Percentiles rank a stretch among this genome's conserved stretches.
Evolutionary conservation across 2,113 vertebrate genomes (phyloP).

Genomic region (Leptobrachium ailaonicum): DNA sequence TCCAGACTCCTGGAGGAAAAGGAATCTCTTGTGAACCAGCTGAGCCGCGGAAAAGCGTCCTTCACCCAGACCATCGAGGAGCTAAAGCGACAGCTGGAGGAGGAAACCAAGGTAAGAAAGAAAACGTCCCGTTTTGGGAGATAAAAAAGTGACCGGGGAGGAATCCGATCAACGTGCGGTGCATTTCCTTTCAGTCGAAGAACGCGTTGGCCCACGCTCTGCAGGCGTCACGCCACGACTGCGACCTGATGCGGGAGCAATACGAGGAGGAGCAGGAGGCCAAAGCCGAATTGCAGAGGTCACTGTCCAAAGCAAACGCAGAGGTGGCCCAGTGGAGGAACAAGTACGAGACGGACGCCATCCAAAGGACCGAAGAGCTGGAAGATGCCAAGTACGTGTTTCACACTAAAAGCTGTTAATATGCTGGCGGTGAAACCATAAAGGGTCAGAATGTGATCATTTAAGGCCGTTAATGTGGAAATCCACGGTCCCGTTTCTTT

Average conservation of each 20-base stretch:
- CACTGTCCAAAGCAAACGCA: conserved; percentile 84
- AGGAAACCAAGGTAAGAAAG: conserved; percentile 83
- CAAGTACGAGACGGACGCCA: conserved; percentile 91
- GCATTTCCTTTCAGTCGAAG: conserved; percentile 73
- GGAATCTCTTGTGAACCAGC: conserved; percentile 83
- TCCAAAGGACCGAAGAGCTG: conserved; percentile 90
- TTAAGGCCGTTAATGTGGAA: background rate
- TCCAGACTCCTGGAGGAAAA: conserved; percentile 85
- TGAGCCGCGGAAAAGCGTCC: conserved; percentile 80
- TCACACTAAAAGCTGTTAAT: background rate
- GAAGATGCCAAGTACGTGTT: conserved; percentile 90
- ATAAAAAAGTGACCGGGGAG: no score
- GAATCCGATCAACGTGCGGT: background rate
- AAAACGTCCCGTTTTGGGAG: background rate
- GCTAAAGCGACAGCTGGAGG: conserved; percentile 88
- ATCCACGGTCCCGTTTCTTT: background rate
- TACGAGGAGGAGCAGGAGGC: conserved; percentile 89
- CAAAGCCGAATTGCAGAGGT: conserved; percentile 83
- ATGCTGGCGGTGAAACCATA: background rate
- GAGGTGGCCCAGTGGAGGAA: conserved; percentile 94
- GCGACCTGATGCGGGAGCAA: conserved; percentile 89
- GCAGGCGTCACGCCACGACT: conserved; percentile 85
- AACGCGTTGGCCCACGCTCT: conserved; percentile 82
- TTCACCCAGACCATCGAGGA: conserved; percentile 86
- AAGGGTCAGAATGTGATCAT: background rate